phyloP scores from a whole-genome alignment of 2,888 invertebrate genomes.

The Athetis lepigone region DNA sequence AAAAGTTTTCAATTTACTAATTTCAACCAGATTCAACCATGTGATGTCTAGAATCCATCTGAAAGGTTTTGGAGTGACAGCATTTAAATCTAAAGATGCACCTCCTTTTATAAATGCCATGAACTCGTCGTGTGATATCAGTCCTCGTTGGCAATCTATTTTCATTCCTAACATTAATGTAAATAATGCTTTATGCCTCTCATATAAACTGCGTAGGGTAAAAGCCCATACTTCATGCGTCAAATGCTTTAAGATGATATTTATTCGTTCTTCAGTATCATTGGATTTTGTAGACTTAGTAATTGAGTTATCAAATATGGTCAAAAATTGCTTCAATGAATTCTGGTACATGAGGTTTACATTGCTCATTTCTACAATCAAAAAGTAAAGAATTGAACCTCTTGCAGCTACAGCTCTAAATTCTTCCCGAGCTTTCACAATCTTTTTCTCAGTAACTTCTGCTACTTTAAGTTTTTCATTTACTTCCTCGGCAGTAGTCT shows the following conservation, averaged over 20 bases:
- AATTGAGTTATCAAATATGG: constrained; percentile 98
- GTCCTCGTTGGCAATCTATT: constrained; percentile 96
- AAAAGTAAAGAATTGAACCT: constrained; percentile 98
- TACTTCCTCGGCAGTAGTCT: constrained; percentile 97
- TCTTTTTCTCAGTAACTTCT: constrained; percentile 98
- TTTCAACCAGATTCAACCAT: constrained; percentile 98
- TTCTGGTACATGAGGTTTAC: constrained; percentile 99
- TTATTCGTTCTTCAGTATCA: constrained; percentile 96
- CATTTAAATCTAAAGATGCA: constrained; percentile 97
- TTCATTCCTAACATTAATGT: constrained; percentile 98
- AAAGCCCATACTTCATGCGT: constrained; percentile 98
- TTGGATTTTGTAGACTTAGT: constrained; percentile 96
- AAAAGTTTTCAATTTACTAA: constrained; percentile 96
- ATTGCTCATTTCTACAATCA: constrained; percentile 99
- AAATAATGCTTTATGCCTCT: constrained; percentile 97
- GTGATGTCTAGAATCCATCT: constrained; percentile 98
- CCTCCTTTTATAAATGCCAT: constrained; percentile 99
- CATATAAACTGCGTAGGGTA: constrained; percentile 97
- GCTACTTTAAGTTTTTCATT: constrained; percentile 98
- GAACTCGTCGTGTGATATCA: constrained; percentile 97
- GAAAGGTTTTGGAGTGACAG: constrained; percentile 97
- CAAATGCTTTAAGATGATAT: constrained; percentile 96
- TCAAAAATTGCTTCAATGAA: constrained; percentile 97
- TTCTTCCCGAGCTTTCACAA: constrained; percentile 98
- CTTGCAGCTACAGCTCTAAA: constrained; percentile 98